These are phyloP conservation scores for Diarsia dahlii DNA, from an alignment of 2,888 invertebrate species.

Conservation along the genomic window DNA sequence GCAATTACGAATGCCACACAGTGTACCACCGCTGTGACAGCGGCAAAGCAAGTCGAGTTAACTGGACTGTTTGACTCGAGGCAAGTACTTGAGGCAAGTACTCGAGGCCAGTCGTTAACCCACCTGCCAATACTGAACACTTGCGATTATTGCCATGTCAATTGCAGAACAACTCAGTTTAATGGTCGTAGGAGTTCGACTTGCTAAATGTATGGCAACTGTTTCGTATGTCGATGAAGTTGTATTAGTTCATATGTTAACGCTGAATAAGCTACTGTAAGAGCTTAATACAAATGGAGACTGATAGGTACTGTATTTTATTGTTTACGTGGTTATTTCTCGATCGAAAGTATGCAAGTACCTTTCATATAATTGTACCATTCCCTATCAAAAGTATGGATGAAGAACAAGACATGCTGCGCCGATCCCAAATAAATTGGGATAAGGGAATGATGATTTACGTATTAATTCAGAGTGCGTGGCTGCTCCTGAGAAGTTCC, in stretches of 20 bases:
- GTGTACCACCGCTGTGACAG: background rate
- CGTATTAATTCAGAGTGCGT: too few species aligned
- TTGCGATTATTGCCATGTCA: constrained; percentile 17
- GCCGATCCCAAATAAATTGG: too few species aligned
- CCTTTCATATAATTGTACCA: background rate
- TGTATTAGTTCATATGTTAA: background rate
- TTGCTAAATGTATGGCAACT: background rate
- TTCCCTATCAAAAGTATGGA: too few species aligned
- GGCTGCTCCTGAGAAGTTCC: too few species aligned
- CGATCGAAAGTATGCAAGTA: background rate
- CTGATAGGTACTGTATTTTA: background rate
- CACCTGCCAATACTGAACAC: constrained; percentile 28
- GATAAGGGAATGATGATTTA: too few species aligned
- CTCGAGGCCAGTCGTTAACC: constrained; percentile 21
- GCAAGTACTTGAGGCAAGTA: background rate
- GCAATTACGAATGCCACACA: background rate
- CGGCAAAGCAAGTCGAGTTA: constrained; percentile 12
- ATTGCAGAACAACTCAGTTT: constrained; percentile 4
- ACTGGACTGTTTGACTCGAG: constrained; percentile 7
- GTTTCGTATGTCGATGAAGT: background rate
- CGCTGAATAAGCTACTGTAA: background rate
- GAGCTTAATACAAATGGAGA: background rate
- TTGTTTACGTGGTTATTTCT: background rate
- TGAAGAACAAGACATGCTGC: too few species aligned
- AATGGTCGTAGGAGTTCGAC: background rate